Evolutionary conservation across 2,888 invertebrate species (phyloP).

Genomic region (Dynastes hyllus): DNA sequence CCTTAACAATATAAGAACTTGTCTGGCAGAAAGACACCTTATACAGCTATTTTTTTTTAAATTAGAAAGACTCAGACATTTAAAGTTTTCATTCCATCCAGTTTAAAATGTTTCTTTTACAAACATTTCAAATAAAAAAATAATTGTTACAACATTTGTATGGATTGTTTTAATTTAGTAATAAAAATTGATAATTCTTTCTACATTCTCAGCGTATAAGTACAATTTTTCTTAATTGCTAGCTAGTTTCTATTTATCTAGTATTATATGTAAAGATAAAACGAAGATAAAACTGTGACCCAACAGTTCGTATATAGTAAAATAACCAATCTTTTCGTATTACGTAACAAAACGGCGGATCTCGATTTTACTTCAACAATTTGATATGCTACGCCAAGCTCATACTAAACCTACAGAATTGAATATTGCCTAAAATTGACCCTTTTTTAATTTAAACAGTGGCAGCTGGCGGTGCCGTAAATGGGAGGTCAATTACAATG

Average conservation of each 20-base stretch:
- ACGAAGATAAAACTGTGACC: background rate
- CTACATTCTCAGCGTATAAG: background rate
- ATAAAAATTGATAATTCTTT: too few relatives aligned
- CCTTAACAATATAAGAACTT: background rate
- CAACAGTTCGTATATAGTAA: background rate
- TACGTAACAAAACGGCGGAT: too few relatives aligned
- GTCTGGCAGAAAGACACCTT: background rate
- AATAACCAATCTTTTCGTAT: background rate
- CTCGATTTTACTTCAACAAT: background rate
- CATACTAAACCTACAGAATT: constrained; percentile 1
- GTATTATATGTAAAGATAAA: constrained; percentile 9
- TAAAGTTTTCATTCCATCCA: background rate
- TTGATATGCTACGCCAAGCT: constrained; percentile 38
- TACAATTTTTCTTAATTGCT: constrained; percentile 9
- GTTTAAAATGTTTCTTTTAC: background rate
- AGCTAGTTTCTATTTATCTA: background rate
- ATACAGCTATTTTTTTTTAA: background rate
- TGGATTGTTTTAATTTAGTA: background rate
- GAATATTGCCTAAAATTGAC: constrained; percentile 47
- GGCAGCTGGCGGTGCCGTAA: too few relatives aligned
- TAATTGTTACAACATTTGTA: constrained; percentile 13
- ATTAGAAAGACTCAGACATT: too few relatives aligned
- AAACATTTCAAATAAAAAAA: background rate
- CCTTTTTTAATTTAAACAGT: background rate
- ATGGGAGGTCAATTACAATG: too few relatives aligned